These are phyloP conservation scores for Argyrosomus regius DNA, from an alignment of 2,797 vertebrate genomes.

Conservation along the genomic window DNA sequence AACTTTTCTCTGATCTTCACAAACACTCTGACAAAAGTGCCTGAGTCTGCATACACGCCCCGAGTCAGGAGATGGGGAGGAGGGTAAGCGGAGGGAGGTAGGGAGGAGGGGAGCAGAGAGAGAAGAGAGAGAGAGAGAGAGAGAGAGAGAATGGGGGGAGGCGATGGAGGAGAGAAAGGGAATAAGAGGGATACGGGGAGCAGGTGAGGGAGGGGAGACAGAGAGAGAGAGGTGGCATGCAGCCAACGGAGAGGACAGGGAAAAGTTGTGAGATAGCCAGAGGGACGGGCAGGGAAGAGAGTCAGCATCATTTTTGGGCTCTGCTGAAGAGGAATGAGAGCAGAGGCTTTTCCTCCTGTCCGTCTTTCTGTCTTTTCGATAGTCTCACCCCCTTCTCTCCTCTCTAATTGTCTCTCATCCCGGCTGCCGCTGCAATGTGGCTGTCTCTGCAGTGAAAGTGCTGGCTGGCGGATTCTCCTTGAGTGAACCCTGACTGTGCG, in stretches of 20 bases:
- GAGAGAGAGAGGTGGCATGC: constrained; percentile 68
- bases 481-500: constrained; percentile 82
- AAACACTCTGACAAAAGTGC: constrained; percentile 81
- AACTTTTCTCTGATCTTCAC: constrained; percentile 84
- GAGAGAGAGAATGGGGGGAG: constrained; percentile 37
- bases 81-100: not conserved
- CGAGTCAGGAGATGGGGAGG: constrained; percentile 63
- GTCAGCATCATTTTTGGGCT: constrained; percentile 44
- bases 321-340: constrained; percentile 50
- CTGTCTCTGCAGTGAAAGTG: constrained; percentile 83
- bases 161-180: constrained; percentile 45
- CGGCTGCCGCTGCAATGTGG: constrained; percentile 74
- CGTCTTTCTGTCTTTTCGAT: constrained; percentile 35
- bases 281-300: constrained; percentile 56
- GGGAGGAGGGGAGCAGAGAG: constrained; percentile 15
- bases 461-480: constrained; percentile 81
- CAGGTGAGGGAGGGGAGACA: constrained; percentile 50
- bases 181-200: constrained; percentile 39
- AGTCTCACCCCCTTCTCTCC: constrained; percentile 26
- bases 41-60: constrained; percentile 80
- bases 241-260: constrained; percentile 74
- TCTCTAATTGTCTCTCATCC: constrained; percentile 59
- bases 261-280: constrained; percentile 82
- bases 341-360: constrained; percentile 39
- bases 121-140: constrained; percentile 37